Conservation (phyloP, 2,888 invertebrate species). For the Phoenoteleia sp. region DNA sequence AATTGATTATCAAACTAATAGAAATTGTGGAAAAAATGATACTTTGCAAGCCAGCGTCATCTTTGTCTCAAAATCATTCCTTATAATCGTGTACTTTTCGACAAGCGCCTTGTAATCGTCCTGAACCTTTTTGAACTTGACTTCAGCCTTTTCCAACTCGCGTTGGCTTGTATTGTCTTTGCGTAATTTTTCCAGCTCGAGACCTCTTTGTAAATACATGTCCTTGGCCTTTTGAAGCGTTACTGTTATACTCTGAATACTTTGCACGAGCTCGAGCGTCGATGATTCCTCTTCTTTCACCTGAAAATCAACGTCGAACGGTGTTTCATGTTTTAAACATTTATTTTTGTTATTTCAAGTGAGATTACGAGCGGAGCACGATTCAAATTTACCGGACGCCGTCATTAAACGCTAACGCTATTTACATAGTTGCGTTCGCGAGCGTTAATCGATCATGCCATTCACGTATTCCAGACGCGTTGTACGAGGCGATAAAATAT, state of each 20-base stretch:
- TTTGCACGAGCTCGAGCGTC: conserved; percentile 94
- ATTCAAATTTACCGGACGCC: neutral
- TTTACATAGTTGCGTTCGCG: conserved; percentile 35
- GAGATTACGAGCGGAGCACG: neutral
- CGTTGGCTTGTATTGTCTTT: conserved; percentile 96
- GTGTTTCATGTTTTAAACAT: neutral
- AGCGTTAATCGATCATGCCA: conserved; percentile 19
- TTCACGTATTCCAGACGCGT: conserved; percentile 40
- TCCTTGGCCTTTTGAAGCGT: conserved; percentile 97
- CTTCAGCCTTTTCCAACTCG: conserved; percentile 97
- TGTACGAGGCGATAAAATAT: conserved; percentile 45
- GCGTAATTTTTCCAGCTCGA: conserved; percentile 95
- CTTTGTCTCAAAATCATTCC: conserved; percentile 98
- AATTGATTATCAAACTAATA: too few relatives aligned
- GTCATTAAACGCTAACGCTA: conserved; percentile 3
- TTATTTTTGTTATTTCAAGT: neutral
- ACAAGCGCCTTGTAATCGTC: conserved; percentile 97
- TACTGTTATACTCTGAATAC: conserved; percentile 95
- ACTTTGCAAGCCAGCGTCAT: conserved; percentile 97
- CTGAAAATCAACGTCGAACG: conserved; percentile 82
- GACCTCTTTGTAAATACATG: conserved; percentile 94
- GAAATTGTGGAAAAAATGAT: conserved; percentile 57
- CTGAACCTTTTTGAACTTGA: conserved; percentile 96
- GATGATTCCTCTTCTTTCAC: conserved; percentile 98
- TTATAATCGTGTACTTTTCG: conserved; percentile 96